Percentiles rank a stretch among this genome's conserved stretches.
Conservation (phyloP, 2,888 invertebrate species). For the Acrobasis suavella region DNA sequence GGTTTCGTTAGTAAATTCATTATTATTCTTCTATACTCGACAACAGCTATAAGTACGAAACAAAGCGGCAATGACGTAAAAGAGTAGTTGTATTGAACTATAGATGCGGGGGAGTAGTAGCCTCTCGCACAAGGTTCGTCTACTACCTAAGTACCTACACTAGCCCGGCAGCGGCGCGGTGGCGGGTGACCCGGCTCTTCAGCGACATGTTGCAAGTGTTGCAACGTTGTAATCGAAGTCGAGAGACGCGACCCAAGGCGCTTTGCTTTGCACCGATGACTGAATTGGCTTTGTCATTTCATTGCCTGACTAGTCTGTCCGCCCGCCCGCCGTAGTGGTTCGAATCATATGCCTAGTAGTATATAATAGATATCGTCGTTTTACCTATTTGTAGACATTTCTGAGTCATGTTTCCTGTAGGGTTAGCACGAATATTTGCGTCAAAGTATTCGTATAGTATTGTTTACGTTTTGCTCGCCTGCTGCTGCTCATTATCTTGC, state of each 20-base stretch:
- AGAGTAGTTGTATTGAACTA: constrained; percentile 16
- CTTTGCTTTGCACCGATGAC: constrained; percentile 29
- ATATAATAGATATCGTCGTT: background rate
- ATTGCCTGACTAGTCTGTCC: constrained; percentile 9
- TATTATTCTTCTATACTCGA: background rate
- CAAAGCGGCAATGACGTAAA: constrained; percentile 10
- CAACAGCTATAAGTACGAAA: background rate
- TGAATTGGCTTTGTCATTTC: constrained; percentile 25
- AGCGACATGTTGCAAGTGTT: constrained; percentile 34
- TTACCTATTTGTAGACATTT: no score
- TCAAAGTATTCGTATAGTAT: no score
- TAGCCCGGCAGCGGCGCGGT: constrained; percentile 28
- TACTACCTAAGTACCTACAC: constrained; percentile 6
- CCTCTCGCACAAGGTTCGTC: constrained; percentile 21
- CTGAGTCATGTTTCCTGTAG: no score
- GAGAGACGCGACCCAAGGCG: constrained; percentile 20
- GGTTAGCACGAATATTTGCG: no score
- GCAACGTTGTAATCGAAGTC: constrained; percentile 32
- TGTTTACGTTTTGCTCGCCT: no score
- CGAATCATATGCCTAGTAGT: background rate
- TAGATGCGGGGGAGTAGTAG: constrained; percentile 2
- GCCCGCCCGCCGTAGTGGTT: background rate
- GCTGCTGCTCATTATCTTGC: no score
- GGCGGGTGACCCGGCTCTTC: constrained; percentile 30
- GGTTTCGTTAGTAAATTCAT: no score